Conservation (phyloP, 2,888 invertebrate genomes). For the Monochamus alternatus region DNA sequence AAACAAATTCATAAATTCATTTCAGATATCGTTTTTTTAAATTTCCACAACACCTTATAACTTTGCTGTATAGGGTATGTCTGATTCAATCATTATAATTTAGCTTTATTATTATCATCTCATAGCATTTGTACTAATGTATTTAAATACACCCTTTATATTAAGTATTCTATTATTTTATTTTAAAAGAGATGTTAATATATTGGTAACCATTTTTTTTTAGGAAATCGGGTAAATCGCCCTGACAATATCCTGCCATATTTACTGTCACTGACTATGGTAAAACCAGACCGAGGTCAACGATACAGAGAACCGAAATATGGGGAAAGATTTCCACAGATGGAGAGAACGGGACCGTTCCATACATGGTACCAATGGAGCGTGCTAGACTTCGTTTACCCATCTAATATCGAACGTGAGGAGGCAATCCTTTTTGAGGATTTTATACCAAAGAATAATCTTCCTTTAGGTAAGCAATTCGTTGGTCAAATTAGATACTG, state of each 20-base stretch:
- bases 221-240: constrained; percentile 35
- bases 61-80: no score
- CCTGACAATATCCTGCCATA: constrained; percentile 70
- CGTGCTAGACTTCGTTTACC: constrained; percentile 82
- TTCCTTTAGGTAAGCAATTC: constrained; percentile 71
- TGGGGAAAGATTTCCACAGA: constrained; percentile 40
- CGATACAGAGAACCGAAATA: constrained; percentile 15
- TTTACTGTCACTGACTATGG: constrained; percentile 71
- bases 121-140: no score
- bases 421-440: constrained; percentile 76
- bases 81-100: no score
- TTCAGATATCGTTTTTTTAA: no score
- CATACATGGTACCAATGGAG: constrained; percentile 83
- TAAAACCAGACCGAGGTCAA: constrained; percentile 35
- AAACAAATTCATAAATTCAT: no score
- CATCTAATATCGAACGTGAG: constrained; percentile 74
- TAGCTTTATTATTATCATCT: no score
- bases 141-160: no score
- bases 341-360: constrained; percentile 75
- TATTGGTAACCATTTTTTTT: constrained; percentile 19
- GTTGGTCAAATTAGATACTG: no score
- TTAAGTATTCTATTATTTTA: no score
- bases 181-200: no score
- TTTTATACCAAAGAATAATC: constrained; percentile 81
- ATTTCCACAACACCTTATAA: no score